Conservation (phyloP, 1,140 invertebrate genomes). For the Muscidifurax raptorellus region DNA sequence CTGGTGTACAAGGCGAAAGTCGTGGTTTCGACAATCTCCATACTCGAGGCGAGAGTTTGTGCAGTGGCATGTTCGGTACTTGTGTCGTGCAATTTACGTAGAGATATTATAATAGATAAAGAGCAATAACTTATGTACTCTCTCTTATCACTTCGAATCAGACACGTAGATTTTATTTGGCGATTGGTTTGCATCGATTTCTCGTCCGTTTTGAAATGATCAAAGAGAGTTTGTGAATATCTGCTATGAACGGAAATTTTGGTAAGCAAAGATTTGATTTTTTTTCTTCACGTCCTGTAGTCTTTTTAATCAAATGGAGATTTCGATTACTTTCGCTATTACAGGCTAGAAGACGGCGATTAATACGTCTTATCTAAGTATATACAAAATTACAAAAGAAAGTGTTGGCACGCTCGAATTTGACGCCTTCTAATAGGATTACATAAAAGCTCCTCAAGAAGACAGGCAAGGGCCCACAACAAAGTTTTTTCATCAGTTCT, state of each 20-base stretch:
- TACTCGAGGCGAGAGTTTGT: background rate
- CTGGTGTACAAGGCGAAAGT: constrained; percentile 43
- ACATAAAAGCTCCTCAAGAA: background rate
- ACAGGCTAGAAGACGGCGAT: constrained; percentile 1
- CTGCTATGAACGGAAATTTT: background rate
- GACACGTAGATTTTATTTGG: too few species aligned
- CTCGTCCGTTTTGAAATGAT: too few species aligned
- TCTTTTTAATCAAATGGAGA: constrained; percentile 7
- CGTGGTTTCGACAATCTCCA: constrained; percentile 16
- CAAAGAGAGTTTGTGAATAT: too few species aligned
- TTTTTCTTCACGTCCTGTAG: background rate
- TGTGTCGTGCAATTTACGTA: background rate
- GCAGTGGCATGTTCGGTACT: background rate
- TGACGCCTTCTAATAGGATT: constrained; percentile 46
- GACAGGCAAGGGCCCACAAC: constrained; percentile 33
- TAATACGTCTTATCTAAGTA: constrained; percentile 52
- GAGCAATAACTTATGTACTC: background rate
- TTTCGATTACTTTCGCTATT: constrained; percentile 29
- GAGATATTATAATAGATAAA: background rate
- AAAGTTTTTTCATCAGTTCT: constrained; percentile 61
- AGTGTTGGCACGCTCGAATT: constrained; percentile 67
- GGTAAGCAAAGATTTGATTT: background rate
- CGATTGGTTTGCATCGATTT: too few species aligned
- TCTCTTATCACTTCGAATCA: background rate
- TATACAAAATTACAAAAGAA: constrained; percentile 72